These are phyloP conservation scores for Sorex fumeus DNA, from an alignment of 2,113 vertebrate genomes.

Conservation along the genomic window DNA sequence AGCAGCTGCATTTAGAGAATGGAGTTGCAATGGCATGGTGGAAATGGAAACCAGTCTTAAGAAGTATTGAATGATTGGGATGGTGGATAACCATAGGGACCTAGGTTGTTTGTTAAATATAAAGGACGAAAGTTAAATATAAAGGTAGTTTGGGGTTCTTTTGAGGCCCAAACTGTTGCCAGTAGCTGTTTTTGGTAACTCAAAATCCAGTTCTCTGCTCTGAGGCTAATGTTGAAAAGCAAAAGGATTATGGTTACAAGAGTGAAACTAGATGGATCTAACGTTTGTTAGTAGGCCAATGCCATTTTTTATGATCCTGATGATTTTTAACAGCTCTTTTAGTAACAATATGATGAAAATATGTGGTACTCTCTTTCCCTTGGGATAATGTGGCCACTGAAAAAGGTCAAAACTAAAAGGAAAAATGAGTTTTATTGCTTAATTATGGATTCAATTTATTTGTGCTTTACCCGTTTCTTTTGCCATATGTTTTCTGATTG, in stretches of 20 bases:
- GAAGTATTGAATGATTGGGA: not conserved
- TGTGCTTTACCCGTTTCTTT: constrained; percentile 36
- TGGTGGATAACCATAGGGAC: not conserved
- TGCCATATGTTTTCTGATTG: constrained; percentile 20
- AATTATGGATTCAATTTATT: constrained; percentile 72
- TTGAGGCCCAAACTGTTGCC: not conserved
- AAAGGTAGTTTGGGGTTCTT: not conserved
- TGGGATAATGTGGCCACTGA: constrained; percentile 52
- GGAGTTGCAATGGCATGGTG: not conserved
- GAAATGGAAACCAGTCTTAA: not conserved
- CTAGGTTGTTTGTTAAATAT: not conserved
- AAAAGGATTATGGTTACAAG: not conserved
- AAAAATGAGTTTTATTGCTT: constrained; percentile 76
- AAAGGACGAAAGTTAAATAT: not conserved
- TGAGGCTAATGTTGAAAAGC: not conserved
- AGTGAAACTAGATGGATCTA: not conserved
- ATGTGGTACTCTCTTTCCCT: constrained; percentile 53
- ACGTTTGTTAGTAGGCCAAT: not conserved
- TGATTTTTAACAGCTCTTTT: constrained; percentile 73
- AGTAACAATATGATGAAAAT: constrained; percentile 64
- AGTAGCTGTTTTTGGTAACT: not conserved
- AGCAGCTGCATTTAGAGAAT: not conserved
- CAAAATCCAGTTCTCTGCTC: not conserved
- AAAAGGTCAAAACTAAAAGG: constrained; percentile 67
- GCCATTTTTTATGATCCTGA: constrained; percentile 52